phyloP scores from a whole-genome alignment of 2,113 vertebrate species.

The Sphyrna mokarran region DNA sequence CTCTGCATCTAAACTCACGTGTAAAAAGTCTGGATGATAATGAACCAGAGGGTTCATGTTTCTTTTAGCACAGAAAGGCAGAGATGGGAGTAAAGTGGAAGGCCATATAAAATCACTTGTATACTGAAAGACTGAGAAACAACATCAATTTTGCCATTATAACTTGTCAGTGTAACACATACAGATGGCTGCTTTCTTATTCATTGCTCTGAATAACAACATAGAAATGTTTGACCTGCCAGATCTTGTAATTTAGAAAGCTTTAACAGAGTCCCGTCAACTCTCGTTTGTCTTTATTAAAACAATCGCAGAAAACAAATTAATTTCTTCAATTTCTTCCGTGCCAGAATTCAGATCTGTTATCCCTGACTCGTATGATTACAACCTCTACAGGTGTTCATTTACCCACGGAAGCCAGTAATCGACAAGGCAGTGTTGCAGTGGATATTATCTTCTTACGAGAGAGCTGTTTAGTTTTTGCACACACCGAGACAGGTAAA shows the following conservation, averaged over 20 bases:
- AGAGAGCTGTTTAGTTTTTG: neutral
- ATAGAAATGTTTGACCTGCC: neutral
- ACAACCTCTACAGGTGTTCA: neutral
- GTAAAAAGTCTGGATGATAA: neutral
- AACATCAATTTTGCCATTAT: neutral
- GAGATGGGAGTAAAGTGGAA: neutral
- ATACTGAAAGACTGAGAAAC: neutral
- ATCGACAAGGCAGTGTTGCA: neutral
- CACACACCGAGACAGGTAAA: neutral
- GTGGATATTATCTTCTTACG: neutral
- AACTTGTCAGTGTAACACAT: neutral
- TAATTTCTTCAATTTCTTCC: neutral
- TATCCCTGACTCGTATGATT: neutral
- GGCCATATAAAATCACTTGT: neutral
- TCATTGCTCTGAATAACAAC: neutral
- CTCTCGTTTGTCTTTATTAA: neutral
- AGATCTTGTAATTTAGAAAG: conserved; percentile 14
- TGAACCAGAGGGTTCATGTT: neutral
- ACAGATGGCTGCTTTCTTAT: neutral
- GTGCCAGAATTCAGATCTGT: neutral
- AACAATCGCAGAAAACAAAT: neutral
- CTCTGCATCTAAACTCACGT: neutral
- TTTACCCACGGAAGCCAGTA: neutral
- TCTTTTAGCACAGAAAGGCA: neutral
- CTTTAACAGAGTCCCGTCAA: neutral